Percentiles rank a stretch among this genome's conserved stretches.
phyloP scores from a whole-genome alignment of 2,113 vertebrate species.

The Salvator merianae region DNA sequence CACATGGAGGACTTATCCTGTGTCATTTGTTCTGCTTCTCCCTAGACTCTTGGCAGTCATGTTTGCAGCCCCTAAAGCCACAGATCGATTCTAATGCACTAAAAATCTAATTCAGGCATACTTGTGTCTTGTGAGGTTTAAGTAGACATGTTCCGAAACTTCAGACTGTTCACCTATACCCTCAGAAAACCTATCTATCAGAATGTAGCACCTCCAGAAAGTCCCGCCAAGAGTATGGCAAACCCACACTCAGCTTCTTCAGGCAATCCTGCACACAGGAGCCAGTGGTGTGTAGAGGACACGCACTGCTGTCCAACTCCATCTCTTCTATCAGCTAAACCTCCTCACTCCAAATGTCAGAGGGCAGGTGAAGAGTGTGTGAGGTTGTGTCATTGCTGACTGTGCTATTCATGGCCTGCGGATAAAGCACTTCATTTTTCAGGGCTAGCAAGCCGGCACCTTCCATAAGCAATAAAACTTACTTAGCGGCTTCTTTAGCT shows the following conservation, averaged over 20 bases:
- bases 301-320: neutral
- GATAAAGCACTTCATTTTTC: constrained; percentile 11
- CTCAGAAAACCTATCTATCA: neutral
- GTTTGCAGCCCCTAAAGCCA: neutral
- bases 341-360: neutral
- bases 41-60: neutral
- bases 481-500: neutral
- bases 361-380: too few relatives aligned
- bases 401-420: neutral
- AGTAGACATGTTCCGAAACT: neutral
- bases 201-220: neutral
- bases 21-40: neutral
- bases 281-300: neutral
- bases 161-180: neutral
- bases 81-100: neutral
- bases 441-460: neutral
- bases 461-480: constrained; percentile 11
- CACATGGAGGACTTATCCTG: neutral
- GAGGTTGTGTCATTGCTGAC: neutral
- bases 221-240: neutral
- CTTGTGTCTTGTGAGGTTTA: neutral
- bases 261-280: neutral
- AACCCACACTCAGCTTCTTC: neutral
- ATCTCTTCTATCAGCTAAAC: neutral
- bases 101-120: neutral